Evolutionary conservation across 2,797 vertebrate species (phyloP).

Genomic region (Oreochromis grahami): DNA sequence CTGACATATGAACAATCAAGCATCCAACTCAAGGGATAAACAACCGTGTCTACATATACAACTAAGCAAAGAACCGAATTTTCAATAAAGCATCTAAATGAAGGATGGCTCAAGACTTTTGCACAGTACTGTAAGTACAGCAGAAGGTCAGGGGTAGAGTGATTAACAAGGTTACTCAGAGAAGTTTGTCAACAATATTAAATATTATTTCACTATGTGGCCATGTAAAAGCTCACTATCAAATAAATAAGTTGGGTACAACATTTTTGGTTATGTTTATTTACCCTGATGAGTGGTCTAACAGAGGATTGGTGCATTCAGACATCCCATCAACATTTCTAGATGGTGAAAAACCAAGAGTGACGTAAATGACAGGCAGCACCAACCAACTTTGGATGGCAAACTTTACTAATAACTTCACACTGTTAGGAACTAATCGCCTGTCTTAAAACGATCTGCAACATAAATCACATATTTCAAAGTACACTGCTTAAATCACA

Average conservation of each 20-base stretch:
- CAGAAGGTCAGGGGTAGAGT: neutral
- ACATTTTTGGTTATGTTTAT: neutral
- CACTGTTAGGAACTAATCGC: neutral
- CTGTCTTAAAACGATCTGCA: neutral
- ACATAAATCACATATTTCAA: neutral
- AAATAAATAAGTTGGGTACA: neutral
- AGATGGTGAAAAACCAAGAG: neutral
- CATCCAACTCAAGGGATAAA: neutral
- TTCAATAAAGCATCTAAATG: neutral
- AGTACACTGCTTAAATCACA: neutral
- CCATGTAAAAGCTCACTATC: neutral
- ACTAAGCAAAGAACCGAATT: neutral
- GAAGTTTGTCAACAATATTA: neutral
- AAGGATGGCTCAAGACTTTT: neutral
- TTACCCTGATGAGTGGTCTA: neutral
- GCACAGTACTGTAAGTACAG: neutral
- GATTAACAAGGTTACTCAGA: neutral
- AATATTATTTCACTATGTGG: neutral
- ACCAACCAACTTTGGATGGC: neutral
- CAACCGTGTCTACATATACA: neutral
- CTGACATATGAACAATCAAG: neutral
- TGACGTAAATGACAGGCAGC: neutral
- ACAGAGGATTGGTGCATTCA: neutral
- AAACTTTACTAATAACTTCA: neutral
- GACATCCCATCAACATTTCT: neutral